Evolutionary conservation across 1,140 invertebrate species (phyloP), one percentile per base, ranked within the genome.

Genomic region (Ips typographus): DNA sequence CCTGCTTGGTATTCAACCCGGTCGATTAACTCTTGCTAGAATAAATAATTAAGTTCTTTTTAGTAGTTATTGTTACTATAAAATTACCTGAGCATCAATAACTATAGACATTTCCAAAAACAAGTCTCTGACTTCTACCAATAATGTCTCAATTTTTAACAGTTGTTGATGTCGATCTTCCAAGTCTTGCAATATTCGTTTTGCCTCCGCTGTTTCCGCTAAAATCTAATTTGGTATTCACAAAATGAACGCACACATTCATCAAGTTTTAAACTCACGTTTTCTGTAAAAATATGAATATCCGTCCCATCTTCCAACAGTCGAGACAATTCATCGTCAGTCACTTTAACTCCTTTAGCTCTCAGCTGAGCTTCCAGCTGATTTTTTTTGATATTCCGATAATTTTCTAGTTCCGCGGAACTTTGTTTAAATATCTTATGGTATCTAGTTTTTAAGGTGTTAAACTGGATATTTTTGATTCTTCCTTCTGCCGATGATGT

Each of bases 151-250:
- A 62, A 94, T 83, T 80, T 93, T 91, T 67, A 92, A 81, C 72
- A 96, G 88, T 82, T 95, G 92, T 68, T 88, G 86, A 77, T 94
- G 93, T 64, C 93, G 84, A 68, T 87, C 90, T 84, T 95, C 88
- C 72, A 94, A 90, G 72, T 94, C 93, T 64, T 89, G 88, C 75
- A 96, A 82, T 71, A 89, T 88, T 78, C 89, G 87, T 79, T 88
- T 88, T n/a, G 91, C 92, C 82, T 89, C 84, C 76, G 87, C 87
- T 42, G 91, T 94, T 76, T 95, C 91, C 75, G 88, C 87, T 74
- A 92, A 86, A 80, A 94, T 90, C 88, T 95, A 40, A 22, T 22
- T 22, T 22, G 22, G 22, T 22, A 22, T 22, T 22, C 22, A 22
- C 22, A 22, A 22, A 22, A 22, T 22, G 22, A 22, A 22, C 22